phyloP scores from a whole-genome alignment of 2,797 vertebrate genomes.

The Linurgus olivaceus region DNA sequence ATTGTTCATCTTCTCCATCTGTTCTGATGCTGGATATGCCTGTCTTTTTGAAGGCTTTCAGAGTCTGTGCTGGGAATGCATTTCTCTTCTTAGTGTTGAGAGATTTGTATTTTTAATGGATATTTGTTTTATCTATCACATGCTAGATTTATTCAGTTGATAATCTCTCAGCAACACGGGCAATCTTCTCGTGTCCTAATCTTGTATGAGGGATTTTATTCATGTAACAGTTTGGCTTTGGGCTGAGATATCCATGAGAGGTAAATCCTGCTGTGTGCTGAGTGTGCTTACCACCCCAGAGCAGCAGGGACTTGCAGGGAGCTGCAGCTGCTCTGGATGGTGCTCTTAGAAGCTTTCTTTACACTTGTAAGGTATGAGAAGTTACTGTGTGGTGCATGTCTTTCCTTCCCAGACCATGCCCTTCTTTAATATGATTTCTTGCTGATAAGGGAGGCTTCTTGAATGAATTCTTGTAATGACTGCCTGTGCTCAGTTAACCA shows the following conservation, averaged over 20 bases:
- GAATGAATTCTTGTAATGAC: neutral
- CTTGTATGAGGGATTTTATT: conserved; percentile 6
- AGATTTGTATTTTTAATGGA: conserved; percentile 57
- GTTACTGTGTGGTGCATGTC: neutral
- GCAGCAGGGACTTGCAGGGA: neutral
- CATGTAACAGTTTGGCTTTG: conserved; percentile 16
- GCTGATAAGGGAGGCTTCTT: neutral
- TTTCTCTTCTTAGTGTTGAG: conserved; percentile 5
- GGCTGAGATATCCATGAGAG: conserved; percentile 26
- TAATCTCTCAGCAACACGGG: conserved; percentile 1
- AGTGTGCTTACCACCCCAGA: neutral
- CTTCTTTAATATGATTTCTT: neutral
- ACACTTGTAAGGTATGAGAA: neutral
- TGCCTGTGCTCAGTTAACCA: neutral
- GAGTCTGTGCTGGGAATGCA: neutral
- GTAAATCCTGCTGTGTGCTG: neutral
- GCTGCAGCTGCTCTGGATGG: neutral
- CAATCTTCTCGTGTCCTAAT: conserved; percentile 1
- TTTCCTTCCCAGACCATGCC: neutral
- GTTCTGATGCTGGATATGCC: conserved; percentile 16
- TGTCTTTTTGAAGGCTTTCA: conserved; percentile 5
- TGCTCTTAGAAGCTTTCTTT: neutral
- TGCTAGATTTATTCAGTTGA: conserved; percentile 48
- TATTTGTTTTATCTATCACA: conserved; percentile 62
- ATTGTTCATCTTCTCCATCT: conserved; percentile 27